Conservation (phyloP, 1,140 invertebrate genomes). For the Sycophaga agraensis region DNA sequence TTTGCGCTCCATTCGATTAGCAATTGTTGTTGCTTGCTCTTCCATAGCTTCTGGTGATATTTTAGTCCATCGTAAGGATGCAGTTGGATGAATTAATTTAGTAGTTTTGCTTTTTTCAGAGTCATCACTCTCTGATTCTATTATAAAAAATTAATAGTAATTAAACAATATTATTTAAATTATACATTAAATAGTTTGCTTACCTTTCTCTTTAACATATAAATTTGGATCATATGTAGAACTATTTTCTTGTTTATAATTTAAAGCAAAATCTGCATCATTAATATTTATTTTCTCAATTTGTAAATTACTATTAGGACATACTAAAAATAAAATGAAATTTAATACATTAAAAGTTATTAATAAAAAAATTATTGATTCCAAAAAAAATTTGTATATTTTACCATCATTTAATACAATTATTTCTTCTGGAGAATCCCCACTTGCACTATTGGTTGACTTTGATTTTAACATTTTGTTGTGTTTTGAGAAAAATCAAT, state of each 20-base stretch:
- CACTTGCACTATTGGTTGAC: background rate
- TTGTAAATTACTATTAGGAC: constrained; percentile 1
- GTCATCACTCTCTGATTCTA: constrained; percentile 13
- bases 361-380: background rate
- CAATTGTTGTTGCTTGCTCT: constrained; percentile 59
- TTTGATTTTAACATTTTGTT: constrained; percentile 20
- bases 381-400: background rate
- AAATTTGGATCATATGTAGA: background rate
- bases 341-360: background rate
- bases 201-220: constrained; percentile 13
- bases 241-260: constrained; percentile 1
- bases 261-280: background rate
- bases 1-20: constrained; percentile 63
- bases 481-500: background rate
- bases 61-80: constrained; percentile 10
- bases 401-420: constrained; percentile 19
- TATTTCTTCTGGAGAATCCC: constrained; percentile 11
- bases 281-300: background rate
- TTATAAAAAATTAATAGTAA: background rate
- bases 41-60: constrained; percentile 30
- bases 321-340: constrained; percentile 4
- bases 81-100: constrained; percentile 20
- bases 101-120: constrained; percentile 21
- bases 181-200: background rate
- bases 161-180: background rate